These are phyloP conservation scores for Leptodactylus fuscus DNA, from an alignment of 2,113 vertebrate species.

Conservation along the genomic window DNA sequence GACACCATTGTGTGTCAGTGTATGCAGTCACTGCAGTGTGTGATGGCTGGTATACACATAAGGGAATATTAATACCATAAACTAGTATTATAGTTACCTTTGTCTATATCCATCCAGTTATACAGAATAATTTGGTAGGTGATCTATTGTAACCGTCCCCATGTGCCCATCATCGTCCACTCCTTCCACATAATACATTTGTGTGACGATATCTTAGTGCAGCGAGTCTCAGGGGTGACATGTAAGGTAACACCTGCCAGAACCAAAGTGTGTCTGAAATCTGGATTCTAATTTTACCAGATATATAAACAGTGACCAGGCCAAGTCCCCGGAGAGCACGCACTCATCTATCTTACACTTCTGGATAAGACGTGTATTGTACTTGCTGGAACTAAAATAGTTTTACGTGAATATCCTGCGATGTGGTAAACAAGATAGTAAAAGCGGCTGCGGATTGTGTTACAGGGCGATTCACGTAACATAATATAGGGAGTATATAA, in stretches of 20 bases:
- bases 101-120: too few relatives aligned
- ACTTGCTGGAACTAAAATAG: slow-evolving; percentile 4
- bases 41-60: too few relatives aligned
- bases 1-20: too few relatives aligned
- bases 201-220: not conserved
- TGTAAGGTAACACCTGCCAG: not conserved
- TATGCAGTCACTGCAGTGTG: too few relatives aligned
- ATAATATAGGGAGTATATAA: not conserved
- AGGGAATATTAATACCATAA: too few relatives aligned
- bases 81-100: too few relatives aligned
- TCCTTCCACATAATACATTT: not conserved
- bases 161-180: not conserved
- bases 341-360: slow-evolving; percentile 1
- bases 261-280: not conserved
- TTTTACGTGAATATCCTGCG: not conserved
- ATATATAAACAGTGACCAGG: not conserved
- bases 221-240: not conserved
- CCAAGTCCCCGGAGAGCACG: not conserved
- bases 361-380: not conserved
- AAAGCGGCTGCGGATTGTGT: not conserved
- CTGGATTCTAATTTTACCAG: not conserved
- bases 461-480: not conserved
- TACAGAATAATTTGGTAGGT: too few relatives aligned
- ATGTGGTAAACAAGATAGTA: not conserved
- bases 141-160: not conserved